Conservation (phyloP, 2,113 vertebrate genomes). For the Peromyscus leucopus region DNA sequence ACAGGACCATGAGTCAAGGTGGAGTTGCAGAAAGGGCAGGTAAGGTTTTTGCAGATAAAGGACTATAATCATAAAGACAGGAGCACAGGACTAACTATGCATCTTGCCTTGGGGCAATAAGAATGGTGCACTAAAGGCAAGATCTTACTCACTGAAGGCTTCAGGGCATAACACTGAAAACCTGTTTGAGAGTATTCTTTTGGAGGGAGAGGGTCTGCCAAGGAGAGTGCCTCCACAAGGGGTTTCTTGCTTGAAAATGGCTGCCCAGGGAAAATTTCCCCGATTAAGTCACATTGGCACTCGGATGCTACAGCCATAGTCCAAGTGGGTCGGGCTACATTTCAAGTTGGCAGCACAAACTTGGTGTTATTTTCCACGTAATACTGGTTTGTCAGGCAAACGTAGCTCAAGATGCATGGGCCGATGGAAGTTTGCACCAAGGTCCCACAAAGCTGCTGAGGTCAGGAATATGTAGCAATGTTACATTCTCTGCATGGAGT, state of each 20-base stretch:
- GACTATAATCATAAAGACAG: neutral
- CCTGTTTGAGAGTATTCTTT: neutral
- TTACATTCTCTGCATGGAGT: neutral
- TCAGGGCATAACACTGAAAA: neutral
- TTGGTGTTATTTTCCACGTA: neutral
- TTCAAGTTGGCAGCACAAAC: neutral
- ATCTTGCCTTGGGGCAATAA: neutral
- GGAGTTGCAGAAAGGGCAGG: neutral
- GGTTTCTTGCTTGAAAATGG: neutral
- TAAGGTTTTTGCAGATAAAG: neutral
- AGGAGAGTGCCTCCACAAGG: no score
- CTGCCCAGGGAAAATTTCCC: neutral
- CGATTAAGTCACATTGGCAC: neutral
- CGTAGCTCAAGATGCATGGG: neutral
- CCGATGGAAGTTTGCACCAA: neutral
- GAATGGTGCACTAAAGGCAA: neutral
- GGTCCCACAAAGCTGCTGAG: neutral
- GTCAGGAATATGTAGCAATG: no score
- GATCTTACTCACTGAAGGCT: neutral
- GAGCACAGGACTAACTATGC: neutral
- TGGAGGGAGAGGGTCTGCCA: neutral
- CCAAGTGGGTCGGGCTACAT: neutral
- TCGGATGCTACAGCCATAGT: neutral
- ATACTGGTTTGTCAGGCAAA: neutral
- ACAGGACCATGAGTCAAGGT: neutral